Conservation (phyloP, 1,140 invertebrate genomes). For the Lasaia peninsularis region DNA sequence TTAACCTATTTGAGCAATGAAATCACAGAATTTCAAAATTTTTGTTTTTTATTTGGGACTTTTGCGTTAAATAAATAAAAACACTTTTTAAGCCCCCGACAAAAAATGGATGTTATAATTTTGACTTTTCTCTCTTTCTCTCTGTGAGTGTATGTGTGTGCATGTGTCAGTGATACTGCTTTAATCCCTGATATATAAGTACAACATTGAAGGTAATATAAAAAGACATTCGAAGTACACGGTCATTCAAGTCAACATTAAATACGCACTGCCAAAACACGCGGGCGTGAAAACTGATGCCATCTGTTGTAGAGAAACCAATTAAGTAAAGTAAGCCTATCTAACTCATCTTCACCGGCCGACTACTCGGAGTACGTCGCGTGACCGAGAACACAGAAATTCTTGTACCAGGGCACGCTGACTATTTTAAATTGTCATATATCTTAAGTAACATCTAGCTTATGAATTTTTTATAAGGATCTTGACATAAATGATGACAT, state of each 20-base stretch:
- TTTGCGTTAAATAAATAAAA: too few relatives aligned
- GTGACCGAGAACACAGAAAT: constrained; percentile 55
- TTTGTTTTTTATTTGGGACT: too few relatives aligned
- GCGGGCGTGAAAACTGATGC: constrained; percentile 27
- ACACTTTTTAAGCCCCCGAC: too few relatives aligned
- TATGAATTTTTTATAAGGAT: constrained; percentile 13
- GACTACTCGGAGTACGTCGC: constrained; percentile 42
- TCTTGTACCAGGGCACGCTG: constrained; percentile 47
- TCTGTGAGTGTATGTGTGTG: too few relatives aligned
- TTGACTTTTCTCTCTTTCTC: too few relatives aligned
- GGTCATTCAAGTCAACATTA: background rate
- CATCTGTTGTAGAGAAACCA: constrained; percentile 45
- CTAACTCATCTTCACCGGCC: constrained; percentile 44
- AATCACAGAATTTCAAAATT: too few relatives aligned
- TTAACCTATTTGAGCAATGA: too few relatives aligned
- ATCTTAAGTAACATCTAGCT: constrained; percentile 7
- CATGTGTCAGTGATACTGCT: too few relatives aligned
- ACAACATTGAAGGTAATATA: too few relatives aligned
- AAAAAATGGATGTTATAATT: too few relatives aligned
- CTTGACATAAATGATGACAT: constrained; percentile 1
- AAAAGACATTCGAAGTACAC: background rate
- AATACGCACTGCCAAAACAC: constrained; percentile 15
- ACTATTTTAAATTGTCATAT: constrained; percentile 43
- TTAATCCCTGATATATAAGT: too few relatives aligned
- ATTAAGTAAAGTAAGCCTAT: constrained; percentile 50